phyloP scores from a whole-genome alignment of 37 sponge, comb jelly and placozoan species.

The Spongilla lacustris region DNA sequence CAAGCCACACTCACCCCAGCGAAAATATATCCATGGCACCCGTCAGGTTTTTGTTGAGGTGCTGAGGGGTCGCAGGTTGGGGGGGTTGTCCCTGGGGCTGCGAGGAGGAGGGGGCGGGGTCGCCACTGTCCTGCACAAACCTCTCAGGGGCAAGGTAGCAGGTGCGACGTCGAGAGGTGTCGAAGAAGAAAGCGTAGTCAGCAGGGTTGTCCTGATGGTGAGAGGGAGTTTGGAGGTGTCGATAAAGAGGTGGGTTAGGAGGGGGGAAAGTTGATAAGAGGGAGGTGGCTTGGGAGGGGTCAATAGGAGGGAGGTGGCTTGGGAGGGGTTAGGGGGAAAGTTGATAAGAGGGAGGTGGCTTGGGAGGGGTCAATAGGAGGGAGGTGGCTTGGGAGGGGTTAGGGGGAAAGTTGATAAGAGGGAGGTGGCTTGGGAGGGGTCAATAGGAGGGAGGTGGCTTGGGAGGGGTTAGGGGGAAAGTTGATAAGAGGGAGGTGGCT shows the following conservation, averaged over 20 bases:
- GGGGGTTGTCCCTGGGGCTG: conserved; percentile 20
- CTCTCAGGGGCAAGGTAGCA: conserved; percentile 96
- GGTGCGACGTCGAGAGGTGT: conserved; percentile 89
- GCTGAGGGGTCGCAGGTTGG: background rate
- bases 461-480: background rate
- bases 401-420: background rate
- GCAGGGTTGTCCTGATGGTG: conserved; percentile 93
- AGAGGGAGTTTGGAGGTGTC: background rate
- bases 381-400: background rate
- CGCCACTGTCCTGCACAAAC: conserved; percentile 27
- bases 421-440: background rate
- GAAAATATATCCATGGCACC: conserved; percentile 94
- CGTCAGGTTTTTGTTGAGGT: conserved; percentile 40
- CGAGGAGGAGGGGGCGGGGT: conserved; percentile 17
- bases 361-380: background rate
- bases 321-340: background rate
- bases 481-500: background rate
- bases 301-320: background rate
- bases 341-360: background rate
- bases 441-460: background rate
- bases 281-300: background rate
- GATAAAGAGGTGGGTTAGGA: background rate
- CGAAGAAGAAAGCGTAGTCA: conserved; percentile 94
- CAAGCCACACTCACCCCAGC: conserved; percentile 80
- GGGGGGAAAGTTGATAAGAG: background rate